These are phyloP conservation scores for Ornithoptera priamus DNA, from an alignment of 2,888 invertebrate species.

Conservation along the genomic window DNA sequence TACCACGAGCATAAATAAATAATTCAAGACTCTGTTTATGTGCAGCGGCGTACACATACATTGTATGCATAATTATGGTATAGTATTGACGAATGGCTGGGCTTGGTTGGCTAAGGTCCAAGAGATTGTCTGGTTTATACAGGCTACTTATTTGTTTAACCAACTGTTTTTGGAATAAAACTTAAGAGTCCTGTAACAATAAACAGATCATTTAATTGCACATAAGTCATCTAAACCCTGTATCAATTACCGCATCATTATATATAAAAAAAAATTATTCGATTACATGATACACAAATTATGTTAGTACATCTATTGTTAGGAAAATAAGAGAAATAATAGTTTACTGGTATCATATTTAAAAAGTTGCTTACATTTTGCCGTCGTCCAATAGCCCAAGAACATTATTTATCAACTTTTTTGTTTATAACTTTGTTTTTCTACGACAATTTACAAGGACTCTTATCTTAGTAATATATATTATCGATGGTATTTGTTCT, in stretches of 20 bases:
- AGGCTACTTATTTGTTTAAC: constrained; percentile 24
- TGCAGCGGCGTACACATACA: constrained; percentile 15
- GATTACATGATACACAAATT: too few species aligned
- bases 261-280: neutral
- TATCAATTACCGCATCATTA: too few species aligned
- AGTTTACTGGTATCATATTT: constrained; percentile 25
- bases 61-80: constrained; percentile 1
- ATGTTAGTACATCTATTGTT: too few species aligned
- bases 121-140: constrained; percentile 19
- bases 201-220: constrained; percentile 1
- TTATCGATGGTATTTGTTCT: constrained; percentile 12
- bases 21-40: constrained; percentile 14
- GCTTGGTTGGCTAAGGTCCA: constrained; percentile 23
- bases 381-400: constrained; percentile 6
- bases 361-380: constrained; percentile 28
- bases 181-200: constrained; percentile 20
- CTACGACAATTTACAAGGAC: constrained; percentile 20
- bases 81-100: constrained; percentile 26
- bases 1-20: neutral
- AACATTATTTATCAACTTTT: constrained; percentile 29
- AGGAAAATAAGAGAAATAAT: constrained; percentile 13
- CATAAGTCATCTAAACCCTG: neutral
- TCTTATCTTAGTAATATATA: constrained; percentile 23
- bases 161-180: constrained; percentile 23
- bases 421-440: constrained; percentile 31